These are phyloP conservation scores for Lontra canadensis DNA, from an alignment of 2,113 vertebrate species.

Conservation along the genomic window DNA sequence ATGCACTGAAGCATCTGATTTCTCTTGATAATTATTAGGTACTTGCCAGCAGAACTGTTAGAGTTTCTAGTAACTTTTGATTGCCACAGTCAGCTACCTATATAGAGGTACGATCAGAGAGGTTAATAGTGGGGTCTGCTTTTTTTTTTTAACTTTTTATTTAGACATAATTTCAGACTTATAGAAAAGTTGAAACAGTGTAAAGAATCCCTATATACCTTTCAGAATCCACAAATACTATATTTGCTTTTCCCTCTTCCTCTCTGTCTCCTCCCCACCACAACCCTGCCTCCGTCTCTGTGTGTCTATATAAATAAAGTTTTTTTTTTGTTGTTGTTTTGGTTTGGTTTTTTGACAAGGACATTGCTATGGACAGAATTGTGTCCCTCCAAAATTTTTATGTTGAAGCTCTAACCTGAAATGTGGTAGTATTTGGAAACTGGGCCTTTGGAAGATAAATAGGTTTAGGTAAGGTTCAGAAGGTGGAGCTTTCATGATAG, in stretches of 20 bases:
- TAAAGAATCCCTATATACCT: not conserved
- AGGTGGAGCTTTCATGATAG: not conserved
- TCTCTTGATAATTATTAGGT: not conserved
- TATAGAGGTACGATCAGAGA: not conserved
- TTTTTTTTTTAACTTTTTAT: conserved; percentile 4
- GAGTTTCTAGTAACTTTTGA: not conserved
- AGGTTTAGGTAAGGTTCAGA: not conserved
- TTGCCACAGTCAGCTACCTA: not conserved
- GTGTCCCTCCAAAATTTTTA: not conserved
- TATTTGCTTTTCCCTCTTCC: not conserved
- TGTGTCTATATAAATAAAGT: not conserved
- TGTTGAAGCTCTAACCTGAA: not conserved
- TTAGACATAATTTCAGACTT: conserved; percentile 8
- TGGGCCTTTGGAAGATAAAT: not conserved
- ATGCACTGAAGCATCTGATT: not conserved
- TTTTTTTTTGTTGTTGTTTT: not conserved
- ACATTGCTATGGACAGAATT: not conserved
- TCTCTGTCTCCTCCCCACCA: not conserved
- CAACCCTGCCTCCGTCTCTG: not conserved
- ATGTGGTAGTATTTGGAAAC: not conserved
- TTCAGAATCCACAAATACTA: not conserved
- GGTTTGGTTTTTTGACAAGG: not conserved
- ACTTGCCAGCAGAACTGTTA: not conserved
- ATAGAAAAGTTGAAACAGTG: not conserved
- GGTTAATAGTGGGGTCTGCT: not conserved